Base-by-base conservation (phyloP, 2,797 vertebrate species). In the Rhodeus uyekii region DNA sequence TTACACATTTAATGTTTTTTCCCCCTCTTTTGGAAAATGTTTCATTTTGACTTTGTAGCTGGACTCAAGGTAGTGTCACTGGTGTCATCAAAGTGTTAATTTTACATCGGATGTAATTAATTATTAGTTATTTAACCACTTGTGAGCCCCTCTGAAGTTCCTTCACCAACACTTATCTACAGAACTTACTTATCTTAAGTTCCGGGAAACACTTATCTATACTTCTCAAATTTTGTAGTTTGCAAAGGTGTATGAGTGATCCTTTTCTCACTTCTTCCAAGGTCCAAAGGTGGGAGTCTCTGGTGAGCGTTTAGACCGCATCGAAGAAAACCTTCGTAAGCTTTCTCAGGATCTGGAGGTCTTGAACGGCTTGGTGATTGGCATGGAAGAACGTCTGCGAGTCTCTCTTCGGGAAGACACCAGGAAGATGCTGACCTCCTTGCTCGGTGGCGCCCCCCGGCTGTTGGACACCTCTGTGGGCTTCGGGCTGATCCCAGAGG, bases 301-400 rank as follows among this genome's bases (percentile, higher is more conserved):
- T 39, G 94, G 97, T 1, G 97, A 99, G 86, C 96, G 96, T 16
- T 89, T 99, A 79, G 95, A 97, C 77, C 95, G 92, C 0, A 94
- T 99, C 87, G 98, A 99, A 88, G 95, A 96, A 34, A 96, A 97
- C 60, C 87, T 99, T 82, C 95, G 94, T 7, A 96, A 89, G 22
- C 94, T 99, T 10, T 94, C 95, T 7, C 96, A 96, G 88, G 95
- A 95, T 44, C 95, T 98, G 1, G 92, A 97, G 80, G 94, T 91
- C 34, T 93, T 99, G 71, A 96, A 94, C 0, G 93, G 93, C 61
- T 65, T 96, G 84, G 96, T 98, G 87, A 92, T 84, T 0, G 90
- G 96, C 34, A 91, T 98, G 4, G 96, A 96, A 64, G 95, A 96
- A 14, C 94, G 96, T 32, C 90, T 97, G 69, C 94, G 96, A 0